Conservation (phyloP, 2,797 vertebrate species). For the Gymnopithys bicolor region DNA sequence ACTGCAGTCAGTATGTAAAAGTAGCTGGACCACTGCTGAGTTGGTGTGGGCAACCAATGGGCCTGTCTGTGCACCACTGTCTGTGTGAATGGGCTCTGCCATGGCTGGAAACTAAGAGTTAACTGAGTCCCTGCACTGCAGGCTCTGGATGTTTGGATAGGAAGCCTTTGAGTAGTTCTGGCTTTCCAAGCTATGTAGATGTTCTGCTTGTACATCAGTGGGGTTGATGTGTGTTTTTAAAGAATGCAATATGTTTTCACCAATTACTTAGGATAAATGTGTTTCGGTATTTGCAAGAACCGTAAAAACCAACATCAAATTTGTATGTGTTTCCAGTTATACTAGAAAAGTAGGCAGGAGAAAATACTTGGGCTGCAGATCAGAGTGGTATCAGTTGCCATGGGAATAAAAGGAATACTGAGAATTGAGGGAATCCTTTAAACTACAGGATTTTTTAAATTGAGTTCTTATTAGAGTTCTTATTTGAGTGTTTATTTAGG, state of each 20-base stretch:
- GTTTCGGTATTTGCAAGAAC: neutral
- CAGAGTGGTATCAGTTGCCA: neutral
- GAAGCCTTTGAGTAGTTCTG: neutral
- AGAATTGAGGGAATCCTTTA: constrained; percentile 60
- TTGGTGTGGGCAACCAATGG: neutral
- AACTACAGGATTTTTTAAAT: constrained; percentile 6
- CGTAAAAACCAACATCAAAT: neutral
- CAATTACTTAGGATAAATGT: neutral
- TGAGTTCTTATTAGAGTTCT: constrained; percentile 28
- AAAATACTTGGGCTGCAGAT: constrained; percentile 41
- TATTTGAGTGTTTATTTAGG: constrained; percentile 60
- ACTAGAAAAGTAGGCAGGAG: neutral
- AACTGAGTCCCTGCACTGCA: neutral
- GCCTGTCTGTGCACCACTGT: rapidly evolving
- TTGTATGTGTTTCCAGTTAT: constrained; percentile 2
- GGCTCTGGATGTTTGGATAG: neutral
- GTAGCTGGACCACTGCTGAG: neutral
- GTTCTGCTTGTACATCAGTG: neutral
- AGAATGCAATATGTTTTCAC: neutral
- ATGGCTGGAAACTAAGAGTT: neutral
- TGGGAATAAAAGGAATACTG: constrained; percentile 50
- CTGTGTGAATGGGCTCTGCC: neutral
- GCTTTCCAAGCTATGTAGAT: neutral
- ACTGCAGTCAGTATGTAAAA: neutral
- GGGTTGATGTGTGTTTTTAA: neutral